Evolutionary conservation across 2,888 invertebrate species (phyloP), one percentile per base, ranked within the genome.

Genomic region (Gisinianus flammeolus): DNA sequence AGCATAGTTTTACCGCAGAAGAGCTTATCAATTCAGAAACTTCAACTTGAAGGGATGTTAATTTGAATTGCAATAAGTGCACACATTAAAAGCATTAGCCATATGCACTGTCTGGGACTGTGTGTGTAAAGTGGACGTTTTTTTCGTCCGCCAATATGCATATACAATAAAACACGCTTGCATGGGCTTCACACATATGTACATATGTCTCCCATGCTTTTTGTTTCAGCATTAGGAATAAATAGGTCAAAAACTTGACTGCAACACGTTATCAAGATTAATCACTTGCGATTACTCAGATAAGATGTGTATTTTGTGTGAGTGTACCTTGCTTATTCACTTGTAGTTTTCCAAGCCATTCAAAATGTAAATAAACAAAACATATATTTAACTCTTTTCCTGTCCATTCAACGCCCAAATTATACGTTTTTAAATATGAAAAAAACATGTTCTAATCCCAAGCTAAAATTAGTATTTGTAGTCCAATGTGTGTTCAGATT

Each of bases 161-260:
- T n/a, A n/a, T n/a, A n/a, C n/a, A n/a, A n/a, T n/a, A n/a, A n/a
- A n/a, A n/a, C n/a, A n/a, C n/a, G n/a, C n/a, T n/a, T n/a, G n/a
- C n/a, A n/a, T n/a, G n/a, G 44, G 44, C 19, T 19, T 16, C 16
- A 44, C 44, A 44, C 2, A 44, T 44, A 44, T 44, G 44, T 44
- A 44, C 44, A 12, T 35, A 35, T 35, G 12, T 35, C 35, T 35
- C 12, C 54, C 24, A 10, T 69, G 69, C 44, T 44, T 35, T 28
- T 12, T 62, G 62, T 26, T 62, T 62, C 26, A 26, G 62, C 28
- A 12, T 72, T 30, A 64, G n/a, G 22, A 26, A 54, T 64, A 74
- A 64, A 74, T 74, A 67, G 74, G 74, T 74, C 74, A 74, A 74
- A 74, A 74, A 74, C 74, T 74, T 74, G 74, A 66, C 74, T 35